A percentile compares a stretch with the other conserved stretches of the same genome.
phyloP scores from a whole-genome alignment of 2,113 vertebrate species.

The Stegostoma tigrinum region DNA sequence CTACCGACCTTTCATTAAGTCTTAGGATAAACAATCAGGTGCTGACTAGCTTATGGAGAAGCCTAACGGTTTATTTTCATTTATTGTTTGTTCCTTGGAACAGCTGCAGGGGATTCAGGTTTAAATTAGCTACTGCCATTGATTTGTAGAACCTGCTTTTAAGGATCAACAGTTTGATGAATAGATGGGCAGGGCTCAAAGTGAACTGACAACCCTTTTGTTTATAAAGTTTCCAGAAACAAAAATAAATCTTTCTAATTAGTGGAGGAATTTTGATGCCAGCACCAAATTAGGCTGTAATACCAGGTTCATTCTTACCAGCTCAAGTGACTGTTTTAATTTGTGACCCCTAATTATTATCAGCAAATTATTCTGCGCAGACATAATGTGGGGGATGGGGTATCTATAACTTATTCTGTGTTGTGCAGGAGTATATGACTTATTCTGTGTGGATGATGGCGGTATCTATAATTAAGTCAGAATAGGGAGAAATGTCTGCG shows the following conservation, averaged over 20 bases:
- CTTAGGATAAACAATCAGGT: conserved; percentile 20
- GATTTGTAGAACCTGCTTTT: not conserved
- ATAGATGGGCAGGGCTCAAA: not conserved
- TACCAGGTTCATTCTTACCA: not conserved
- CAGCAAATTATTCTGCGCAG: not conserved
- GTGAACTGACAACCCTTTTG: conserved; percentile 11
- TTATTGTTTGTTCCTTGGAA: not conserved
- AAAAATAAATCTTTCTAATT: not conserved
- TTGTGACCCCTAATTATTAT: not conserved
- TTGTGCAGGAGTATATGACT: not conserved
- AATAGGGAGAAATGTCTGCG: too few species aligned
- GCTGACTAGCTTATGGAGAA: not conserved
- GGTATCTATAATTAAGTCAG: not conserved
- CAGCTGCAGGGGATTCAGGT: conserved; percentile 24
- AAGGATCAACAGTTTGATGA: not conserved
- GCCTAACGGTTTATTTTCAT: not conserved
- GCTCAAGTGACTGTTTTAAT: not conserved
- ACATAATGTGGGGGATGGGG: not conserved
- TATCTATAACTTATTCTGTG: not conserved
- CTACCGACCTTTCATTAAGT: conserved; percentile 18
- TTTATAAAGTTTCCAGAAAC: not conserved
- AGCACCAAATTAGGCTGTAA: not conserved
- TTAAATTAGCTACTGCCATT: not conserved
- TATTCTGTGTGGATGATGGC: not conserved
- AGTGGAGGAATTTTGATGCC: not conserved